Percentiles rank a stretch among this genome's conserved stretches.
Evolutionary conservation across 2,888 invertebrate species (phyloP).

Genomic region (Meiosimyza decipiens): DNA sequence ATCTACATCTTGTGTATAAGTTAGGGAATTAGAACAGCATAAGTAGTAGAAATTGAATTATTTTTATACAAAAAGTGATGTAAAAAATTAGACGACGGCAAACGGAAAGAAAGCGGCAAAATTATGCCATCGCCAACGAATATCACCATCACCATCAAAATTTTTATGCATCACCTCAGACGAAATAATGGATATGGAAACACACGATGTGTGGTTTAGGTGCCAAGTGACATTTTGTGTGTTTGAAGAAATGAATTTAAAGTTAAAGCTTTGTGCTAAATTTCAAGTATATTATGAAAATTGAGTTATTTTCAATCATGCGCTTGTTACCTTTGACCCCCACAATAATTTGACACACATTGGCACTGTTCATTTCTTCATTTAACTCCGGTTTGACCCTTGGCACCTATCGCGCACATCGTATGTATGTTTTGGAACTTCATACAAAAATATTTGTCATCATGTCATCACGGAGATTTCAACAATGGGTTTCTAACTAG

Average conservation of each 20-base stretch:
- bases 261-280: no score
- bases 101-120: slow-evolving; percentile 6
- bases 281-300: no score
- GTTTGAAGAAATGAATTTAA: no score
- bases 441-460: slow-evolving; percentile 19
- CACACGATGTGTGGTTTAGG: no score
- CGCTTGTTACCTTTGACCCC: no score
- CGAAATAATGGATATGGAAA: background rate
- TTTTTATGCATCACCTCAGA: background rate
- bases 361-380: no score
- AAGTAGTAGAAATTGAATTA: slow-evolving; percentile 4
- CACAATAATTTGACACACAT: no score
- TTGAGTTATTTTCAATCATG: no score
- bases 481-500: no score
- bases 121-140: slow-evolving; percentile 28
- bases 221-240: no score
- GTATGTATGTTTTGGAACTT: background rate
- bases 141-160: slow-evolving; percentile 37
- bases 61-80: background rate
- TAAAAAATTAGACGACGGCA: slow-evolving; percentile 7
- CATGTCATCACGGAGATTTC: background rate
- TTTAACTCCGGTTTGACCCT: no score
- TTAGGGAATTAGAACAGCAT: background rate
- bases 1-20: slow-evolving; percentile 9
- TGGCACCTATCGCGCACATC: no score